Conservation (phyloP, 2,888 invertebrate species). For the Parnassius glacialis region DNA sequence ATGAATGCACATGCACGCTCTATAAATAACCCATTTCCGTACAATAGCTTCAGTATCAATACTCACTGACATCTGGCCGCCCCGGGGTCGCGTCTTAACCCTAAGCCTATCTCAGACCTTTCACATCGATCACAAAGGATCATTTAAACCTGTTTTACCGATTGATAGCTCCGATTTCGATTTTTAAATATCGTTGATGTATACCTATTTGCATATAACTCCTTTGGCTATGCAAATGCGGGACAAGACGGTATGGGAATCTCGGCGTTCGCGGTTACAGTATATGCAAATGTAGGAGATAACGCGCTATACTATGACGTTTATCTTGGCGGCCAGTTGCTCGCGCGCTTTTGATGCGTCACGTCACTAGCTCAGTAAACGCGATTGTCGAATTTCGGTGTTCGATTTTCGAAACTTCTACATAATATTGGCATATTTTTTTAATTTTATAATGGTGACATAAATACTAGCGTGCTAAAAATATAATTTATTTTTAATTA, state of each 20-base stretch:
- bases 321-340: constrained; percentile 71
- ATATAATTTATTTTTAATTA: not conserved
- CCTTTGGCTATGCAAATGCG: constrained; percentile 73
- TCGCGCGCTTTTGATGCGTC: constrained; percentile 70
- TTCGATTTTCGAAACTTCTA: constrained; percentile 30
- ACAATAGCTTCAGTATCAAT: constrained; percentile 66
- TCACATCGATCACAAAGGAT: constrained; percentile 49
- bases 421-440: constrained; percentile 2
- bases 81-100: constrained; percentile 54
- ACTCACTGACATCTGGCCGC: constrained; percentile 69
- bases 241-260: constrained; percentile 68
- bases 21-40: constrained; percentile 70
- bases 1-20: constrained; percentile 50
- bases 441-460: constrained; percentile 8
- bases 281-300: constrained; percentile 73
- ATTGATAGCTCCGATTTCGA: constrained; percentile 70
- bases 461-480: not conserved
- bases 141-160: constrained; percentile 76
- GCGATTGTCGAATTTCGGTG: constrained; percentile 39
- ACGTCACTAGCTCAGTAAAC: constrained; percentile 46
- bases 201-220: constrained; percentile 67
- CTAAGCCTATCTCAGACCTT: constrained; percentile 64
- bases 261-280: constrained; percentile 40
- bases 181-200: constrained; percentile 65
- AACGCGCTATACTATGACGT: constrained; percentile 56